Percentiles rank a stretch among this genome's conserved stretches.
Conservation (phyloP, 1,140 invertebrate genomes). For the Pseudomyrmex dendroicus region DNA sequence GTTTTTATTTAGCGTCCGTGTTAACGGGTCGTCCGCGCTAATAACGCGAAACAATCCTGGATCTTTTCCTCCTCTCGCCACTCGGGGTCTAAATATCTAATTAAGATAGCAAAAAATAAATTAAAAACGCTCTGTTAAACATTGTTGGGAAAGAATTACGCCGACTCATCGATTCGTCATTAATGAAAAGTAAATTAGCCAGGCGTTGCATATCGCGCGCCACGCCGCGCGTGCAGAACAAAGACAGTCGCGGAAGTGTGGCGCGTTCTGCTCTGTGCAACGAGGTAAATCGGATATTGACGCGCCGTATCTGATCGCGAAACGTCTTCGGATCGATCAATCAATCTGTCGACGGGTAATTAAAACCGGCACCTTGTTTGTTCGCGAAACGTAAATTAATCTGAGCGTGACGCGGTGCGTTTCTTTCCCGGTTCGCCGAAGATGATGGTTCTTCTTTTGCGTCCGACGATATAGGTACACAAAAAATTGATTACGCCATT, state of each 20-base stretch:
- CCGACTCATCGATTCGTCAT: slow-evolving; percentile 48
- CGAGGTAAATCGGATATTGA: slow-evolving; percentile 33
- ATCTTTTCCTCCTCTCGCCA: not conserved
- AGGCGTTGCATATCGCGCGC: slow-evolving; percentile 24
- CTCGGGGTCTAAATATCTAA: slow-evolving; percentile 50
- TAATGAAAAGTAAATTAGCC: slow-evolving; percentile 56
- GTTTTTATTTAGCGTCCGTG: slow-evolving; percentile 39
- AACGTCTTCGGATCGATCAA: slow-evolving; percentile 62
- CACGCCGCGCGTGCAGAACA: slow-evolving; percentile 9
- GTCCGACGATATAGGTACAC: not conserved
- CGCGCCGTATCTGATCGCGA: slow-evolving; percentile 63
- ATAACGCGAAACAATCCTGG: not conserved
- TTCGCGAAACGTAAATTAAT: slow-evolving; percentile 69
- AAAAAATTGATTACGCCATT: slow-evolving; percentile 59
- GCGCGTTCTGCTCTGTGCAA: slow-evolving; percentile 33
- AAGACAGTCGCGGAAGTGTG: slow-evolving; percentile 38
- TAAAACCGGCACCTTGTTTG: slow-evolving; percentile 71
- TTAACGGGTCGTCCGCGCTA: slow-evolving; percentile 13
- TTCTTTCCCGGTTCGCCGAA: slow-evolving; percentile 17
- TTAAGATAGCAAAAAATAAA: slow-evolving; percentile 50
- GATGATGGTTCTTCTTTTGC: slow-evolving; percentile 11
- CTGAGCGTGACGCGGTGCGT: slow-evolving; percentile 50
- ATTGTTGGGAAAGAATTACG: slow-evolving; percentile 33
- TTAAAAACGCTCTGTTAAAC: slow-evolving; percentile 30
- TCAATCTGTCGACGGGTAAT: slow-evolving; percentile 74